Evolutionary conservation across 2,797 vertebrate genomes (phyloP).

Genomic region (Moxostoma hubbsi): DNA sequence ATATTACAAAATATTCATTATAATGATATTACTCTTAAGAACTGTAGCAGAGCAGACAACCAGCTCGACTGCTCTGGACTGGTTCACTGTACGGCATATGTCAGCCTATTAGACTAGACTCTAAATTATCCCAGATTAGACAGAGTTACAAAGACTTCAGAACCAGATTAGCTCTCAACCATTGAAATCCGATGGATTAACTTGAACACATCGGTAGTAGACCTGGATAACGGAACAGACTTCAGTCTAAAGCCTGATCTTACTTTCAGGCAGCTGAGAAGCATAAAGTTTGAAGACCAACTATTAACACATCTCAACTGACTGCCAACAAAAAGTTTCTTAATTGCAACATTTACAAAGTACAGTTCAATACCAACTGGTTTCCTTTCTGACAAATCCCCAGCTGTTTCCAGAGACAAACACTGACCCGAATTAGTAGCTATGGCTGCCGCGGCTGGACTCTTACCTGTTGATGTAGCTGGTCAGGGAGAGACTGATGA

Average conservation of each 20-base stretch:
- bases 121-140: constrained; percentile 62
- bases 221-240: constrained; percentile 26
- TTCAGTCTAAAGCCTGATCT: not conserved
- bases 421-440: not conserved
- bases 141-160: constrained; percentile 40
- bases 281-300: not conserved
- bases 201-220: constrained; percentile 6
- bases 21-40: not conserved
- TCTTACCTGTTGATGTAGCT: constrained; percentile 79
- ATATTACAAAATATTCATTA: not conserved
- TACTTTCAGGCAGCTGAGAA: not conserved
- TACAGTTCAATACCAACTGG: not conserved
- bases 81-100: constrained; percentile 43
- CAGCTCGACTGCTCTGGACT: not conserved
- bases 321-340: too few relatives aligned
- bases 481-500: constrained; percentile 73
- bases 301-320: too few relatives aligned
- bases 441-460: not conserved
- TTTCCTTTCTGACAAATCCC: not conserved
- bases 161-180: constrained; percentile 57
- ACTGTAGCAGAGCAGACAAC: not conserved
- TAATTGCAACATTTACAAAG: too few relatives aligned
- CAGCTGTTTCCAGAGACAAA: not conserved
- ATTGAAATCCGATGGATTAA: constrained; percentile 54
- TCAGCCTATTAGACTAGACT: constrained; percentile 50